A percentile compares a stretch with the other conserved stretches of the same genome.
Evolutionary conservation across 2,113 vertebrate genomes (phyloP).

Genomic region (Aegithalos caudatus): DNA sequence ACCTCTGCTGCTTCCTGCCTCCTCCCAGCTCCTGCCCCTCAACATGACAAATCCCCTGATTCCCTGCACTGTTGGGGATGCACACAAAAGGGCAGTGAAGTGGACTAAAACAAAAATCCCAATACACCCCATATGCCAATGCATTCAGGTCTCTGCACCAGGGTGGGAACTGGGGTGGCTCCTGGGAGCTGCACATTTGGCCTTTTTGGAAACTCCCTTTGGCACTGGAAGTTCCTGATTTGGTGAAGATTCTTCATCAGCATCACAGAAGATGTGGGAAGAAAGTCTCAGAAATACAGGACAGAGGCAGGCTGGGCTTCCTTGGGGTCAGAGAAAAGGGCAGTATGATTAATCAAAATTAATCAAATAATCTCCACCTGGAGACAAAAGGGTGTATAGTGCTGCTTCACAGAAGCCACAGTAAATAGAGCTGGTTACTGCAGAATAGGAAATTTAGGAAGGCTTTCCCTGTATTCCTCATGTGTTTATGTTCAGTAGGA

Average conservation of each 20-base stretch:
- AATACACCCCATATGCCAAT: accelerated
- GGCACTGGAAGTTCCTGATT: not conserved
- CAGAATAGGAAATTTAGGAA: conserved; percentile 35
- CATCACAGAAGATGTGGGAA: not conserved
- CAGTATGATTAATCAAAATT: not conserved
- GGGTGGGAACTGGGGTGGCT: not conserved
- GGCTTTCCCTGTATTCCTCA: not conserved
- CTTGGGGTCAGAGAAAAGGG: not conserved
- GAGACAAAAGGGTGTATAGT: not conserved
- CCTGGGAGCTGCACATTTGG: not conserved
- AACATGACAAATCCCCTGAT: not conserved
- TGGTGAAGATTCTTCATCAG: accelerated
- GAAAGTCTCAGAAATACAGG: not conserved
- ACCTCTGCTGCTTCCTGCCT: accelerated
- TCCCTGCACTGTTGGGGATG: not conserved
- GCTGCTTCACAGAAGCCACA: conserved; percentile 10
- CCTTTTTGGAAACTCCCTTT: not conserved
- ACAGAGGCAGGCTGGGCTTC: not conserved
- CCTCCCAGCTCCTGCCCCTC: not conserved
- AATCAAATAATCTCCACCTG: not conserved
- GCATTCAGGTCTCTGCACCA: not conserved
- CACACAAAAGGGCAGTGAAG: not conserved
- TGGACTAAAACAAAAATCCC: not conserved
- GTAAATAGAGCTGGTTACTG: not conserved
- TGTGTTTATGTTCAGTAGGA: not conserved